phyloP scores from a whole-genome alignment of 53 echinoderm and acorn worm genomes.

The Crossaster papposus region DNA sequence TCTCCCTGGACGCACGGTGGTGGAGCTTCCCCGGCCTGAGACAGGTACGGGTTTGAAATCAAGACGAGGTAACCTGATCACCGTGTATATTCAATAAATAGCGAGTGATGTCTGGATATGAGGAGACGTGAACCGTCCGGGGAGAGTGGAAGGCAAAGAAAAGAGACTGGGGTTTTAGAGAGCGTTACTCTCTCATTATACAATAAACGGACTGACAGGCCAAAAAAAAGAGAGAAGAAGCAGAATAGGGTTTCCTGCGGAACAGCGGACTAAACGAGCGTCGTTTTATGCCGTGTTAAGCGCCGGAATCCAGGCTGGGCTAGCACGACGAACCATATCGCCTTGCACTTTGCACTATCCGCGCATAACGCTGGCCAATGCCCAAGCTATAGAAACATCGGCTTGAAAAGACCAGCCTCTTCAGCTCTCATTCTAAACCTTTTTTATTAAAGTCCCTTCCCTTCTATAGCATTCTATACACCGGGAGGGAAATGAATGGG shows the following conservation, averaged over 20 bases:
- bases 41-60: slow-evolving; percentile 25
- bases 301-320: slow-evolving; percentile 29
- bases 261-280: background rate
- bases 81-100: slow-evolving; percentile 59
- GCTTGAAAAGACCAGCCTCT: slow-evolving; percentile 6
- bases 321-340: slow-evolving; percentile 48
- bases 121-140: slow-evolving; percentile 1
- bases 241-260: background rate
- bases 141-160: background rate
- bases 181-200: slow-evolving; percentile 50
- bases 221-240: background rate
- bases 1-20: background rate
- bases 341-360: slow-evolving; percentile 61
- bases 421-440: slow-evolving; percentile 15
- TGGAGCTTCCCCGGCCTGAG: background rate
- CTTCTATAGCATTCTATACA: background rate
- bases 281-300: slow-evolving; percentile 39
- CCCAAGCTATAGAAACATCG: slow-evolving; percentile 27
- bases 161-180: background rate
- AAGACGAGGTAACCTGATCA: slow-evolving; percentile 44
- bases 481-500: slow-evolving; percentile 20
- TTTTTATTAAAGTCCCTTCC: slow-evolving; percentile 28
- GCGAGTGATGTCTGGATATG: slow-evolving; percentile 51
- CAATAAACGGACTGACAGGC: background rate
- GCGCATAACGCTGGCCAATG: slow-evolving; percentile 12